Evolutionary conservation across 2,113 vertebrate genomes (phyloP).

Genomic region (Zapus hudsonius): DNA sequence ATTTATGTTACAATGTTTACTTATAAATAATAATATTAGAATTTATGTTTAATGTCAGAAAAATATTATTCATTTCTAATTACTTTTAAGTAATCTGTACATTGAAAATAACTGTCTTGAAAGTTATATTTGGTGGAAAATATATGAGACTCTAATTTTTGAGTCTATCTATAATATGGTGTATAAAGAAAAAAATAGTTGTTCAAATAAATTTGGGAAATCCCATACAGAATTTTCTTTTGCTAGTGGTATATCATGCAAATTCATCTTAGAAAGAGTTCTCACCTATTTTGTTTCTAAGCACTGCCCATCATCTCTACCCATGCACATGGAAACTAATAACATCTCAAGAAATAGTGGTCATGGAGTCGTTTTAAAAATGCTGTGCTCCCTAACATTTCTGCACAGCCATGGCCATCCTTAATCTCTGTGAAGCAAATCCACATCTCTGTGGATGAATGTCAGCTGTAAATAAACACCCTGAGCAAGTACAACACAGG

Average conservation of each 20-base stretch:
- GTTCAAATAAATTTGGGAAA: not conserved
- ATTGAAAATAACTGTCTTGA: not conserved
- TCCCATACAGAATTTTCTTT: not conserved
- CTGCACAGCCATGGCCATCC: not conserved
- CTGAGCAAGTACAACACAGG: not conserved
- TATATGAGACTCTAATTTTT: not conserved
- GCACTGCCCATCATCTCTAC: not conserved
- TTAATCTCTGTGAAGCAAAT: not conserved
- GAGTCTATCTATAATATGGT: not conserved
- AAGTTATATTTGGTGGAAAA: not conserved
- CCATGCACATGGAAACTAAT: not conserved
- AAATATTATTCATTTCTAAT: not conserved
- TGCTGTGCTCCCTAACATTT: not conserved
- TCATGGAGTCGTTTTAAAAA: not conserved
- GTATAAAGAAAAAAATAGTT: not conserved
- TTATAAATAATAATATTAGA: not conserved
- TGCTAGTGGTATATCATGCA: not conserved
- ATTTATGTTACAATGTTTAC: not conserved
- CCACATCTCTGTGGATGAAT: not conserved
- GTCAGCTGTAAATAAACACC: not conserved
- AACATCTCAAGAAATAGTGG: not conserved
- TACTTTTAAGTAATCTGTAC: not conserved
- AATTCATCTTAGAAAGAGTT: not conserved
- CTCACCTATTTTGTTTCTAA: not conserved
- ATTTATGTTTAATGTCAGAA: not conserved